Conservation (phyloP, 1,140 invertebrate species). For the Drosophila bifasciata region DNA sequence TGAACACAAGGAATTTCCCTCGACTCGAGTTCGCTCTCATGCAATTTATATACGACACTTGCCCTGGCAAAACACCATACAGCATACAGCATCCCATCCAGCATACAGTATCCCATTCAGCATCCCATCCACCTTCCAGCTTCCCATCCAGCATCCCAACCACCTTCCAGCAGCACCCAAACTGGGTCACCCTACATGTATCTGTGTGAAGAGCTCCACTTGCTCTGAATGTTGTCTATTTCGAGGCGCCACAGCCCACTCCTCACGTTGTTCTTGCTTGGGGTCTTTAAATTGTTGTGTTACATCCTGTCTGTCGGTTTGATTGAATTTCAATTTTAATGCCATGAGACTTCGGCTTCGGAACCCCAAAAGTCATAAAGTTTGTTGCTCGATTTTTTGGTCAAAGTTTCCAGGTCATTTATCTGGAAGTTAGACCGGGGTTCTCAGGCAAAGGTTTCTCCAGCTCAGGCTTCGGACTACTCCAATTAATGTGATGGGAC, state of each 20-base stretch:
- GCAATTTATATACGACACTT: slow-evolving; percentile 79
- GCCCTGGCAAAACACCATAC: slow-evolving; percentile 7
- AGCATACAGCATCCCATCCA: too few relatives aligned
- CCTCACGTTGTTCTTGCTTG: too few relatives aligned
- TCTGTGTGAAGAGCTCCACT: slow-evolving; percentile 59
- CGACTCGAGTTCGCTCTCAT: slow-evolving; percentile 19
- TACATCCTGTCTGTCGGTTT: slow-evolving; percentile 17
- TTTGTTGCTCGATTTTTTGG: slow-evolving; percentile 28
- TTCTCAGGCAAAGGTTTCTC: too few relatives aligned
- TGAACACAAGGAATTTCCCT: slow-evolving; percentile 4
- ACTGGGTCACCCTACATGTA: slow-evolving; percentile 70
- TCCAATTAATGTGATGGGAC: slow-evolving; percentile 36
- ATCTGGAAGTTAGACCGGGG: slow-evolving; percentile 29
- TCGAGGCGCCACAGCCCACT: too few relatives aligned
- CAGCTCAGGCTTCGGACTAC: neutral
- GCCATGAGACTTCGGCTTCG: slow-evolving; percentile 19
- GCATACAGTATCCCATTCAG: too few relatives aligned
- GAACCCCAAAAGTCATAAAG: slow-evolving; percentile 44
- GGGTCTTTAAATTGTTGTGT: slow-evolving; percentile 46
- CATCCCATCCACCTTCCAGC: too few relatives aligned
- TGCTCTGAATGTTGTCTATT: slow-evolving; percentile 23
- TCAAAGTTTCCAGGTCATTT: slow-evolving; percentile 45
- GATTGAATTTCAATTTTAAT: slow-evolving; percentile 55
- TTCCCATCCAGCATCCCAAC: too few relatives aligned
- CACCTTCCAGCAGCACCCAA: slow-evolving; percentile 21